Percentiles rank a stretch among this genome's conserved stretches.
Evolutionary conservation across 2,797 vertebrate genomes (phyloP).

Genomic region (Alectoris magna): DNA sequence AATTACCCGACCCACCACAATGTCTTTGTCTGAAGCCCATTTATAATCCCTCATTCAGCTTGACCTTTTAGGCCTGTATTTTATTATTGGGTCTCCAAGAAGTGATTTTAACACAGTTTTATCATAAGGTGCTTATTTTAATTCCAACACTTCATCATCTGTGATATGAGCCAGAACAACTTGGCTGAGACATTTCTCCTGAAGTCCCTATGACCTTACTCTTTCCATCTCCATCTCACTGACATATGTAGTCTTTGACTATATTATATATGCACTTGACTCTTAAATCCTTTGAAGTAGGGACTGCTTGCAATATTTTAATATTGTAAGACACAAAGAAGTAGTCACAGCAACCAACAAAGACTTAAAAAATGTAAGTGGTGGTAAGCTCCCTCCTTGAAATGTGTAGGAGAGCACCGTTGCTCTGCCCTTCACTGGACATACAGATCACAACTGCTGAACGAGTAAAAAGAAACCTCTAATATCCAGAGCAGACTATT

Average conservation of each 20-base stretch:
- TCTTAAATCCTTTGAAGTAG: slow-evolving; percentile 22
- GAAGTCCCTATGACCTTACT: neutral
- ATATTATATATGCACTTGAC: neutral
- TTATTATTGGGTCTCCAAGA: neutral
- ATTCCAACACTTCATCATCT: neutral
- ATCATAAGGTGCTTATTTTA: neutral
- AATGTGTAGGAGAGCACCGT: neutral
- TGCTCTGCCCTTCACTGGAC: neutral
- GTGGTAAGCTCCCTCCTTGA: neutral
- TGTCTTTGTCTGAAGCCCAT: neutral
- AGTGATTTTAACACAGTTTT: neutral
- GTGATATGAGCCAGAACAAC: neutral
- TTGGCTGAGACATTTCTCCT: neutral
- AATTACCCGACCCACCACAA: neutral
- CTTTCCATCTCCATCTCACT: slow-evolving; percentile 11
- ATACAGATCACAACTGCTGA: neutral
- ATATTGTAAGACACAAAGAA: neutral
- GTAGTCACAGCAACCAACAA: neutral
- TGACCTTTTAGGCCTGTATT: neutral
- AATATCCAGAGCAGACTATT: neutral
- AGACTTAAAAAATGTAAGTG: neutral
- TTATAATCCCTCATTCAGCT: neutral
- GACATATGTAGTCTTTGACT: neutral
- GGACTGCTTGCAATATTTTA: neutral
- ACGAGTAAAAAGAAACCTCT: neutral